These are phyloP conservation scores for Crotalus horridus DNA, from an alignment of 2,113 vertebrate species.

Conservation along the genomic window DNA sequence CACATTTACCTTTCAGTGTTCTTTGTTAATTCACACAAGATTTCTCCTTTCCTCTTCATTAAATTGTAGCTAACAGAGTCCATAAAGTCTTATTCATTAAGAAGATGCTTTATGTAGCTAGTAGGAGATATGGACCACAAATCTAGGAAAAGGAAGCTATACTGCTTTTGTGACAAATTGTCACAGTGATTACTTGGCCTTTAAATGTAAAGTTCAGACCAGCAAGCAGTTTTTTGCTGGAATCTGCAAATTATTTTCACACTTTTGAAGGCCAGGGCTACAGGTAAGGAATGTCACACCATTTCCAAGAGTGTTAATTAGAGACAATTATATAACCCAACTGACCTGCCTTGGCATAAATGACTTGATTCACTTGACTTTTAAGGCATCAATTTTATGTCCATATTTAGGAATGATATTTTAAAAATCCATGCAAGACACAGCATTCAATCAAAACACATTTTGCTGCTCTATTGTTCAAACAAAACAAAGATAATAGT, in stretches of 20 bases:
- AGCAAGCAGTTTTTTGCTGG: constrained; percentile 16
- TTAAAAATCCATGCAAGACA: not conserved
- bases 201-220: constrained; percentile 34
- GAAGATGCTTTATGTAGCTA: not conserved
- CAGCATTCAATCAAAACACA: accelerated
- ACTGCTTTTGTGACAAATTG: constrained; percentile 39
- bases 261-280: constrained; percentile 22
- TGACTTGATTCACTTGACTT: not conserved
- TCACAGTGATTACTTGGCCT: constrained; percentile 48
- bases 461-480: not conserved
- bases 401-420: not conserved
- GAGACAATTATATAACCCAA: constrained; percentile 23
- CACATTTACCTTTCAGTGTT: constrained; percentile 45
- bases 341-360: constrained; percentile 27
- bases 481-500: not conserved
- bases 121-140: constrained; percentile 26
- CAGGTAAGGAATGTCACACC: constrained; percentile 24
- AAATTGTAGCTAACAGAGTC: constrained; percentile 44
- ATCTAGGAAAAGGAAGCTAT: constrained; percentile 48
- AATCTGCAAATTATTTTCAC: constrained; percentile 36
- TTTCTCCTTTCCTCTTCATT: constrained; percentile 58
- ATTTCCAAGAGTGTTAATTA: constrained; percentile 35
- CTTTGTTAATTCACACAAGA: constrained; percentile 53
- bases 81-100: constrained; percentile 11
- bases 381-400: not conserved